Base-by-base conservation (phyloP, 2,113 vertebrate genomes). In the Amphiprion percula region DNA sequence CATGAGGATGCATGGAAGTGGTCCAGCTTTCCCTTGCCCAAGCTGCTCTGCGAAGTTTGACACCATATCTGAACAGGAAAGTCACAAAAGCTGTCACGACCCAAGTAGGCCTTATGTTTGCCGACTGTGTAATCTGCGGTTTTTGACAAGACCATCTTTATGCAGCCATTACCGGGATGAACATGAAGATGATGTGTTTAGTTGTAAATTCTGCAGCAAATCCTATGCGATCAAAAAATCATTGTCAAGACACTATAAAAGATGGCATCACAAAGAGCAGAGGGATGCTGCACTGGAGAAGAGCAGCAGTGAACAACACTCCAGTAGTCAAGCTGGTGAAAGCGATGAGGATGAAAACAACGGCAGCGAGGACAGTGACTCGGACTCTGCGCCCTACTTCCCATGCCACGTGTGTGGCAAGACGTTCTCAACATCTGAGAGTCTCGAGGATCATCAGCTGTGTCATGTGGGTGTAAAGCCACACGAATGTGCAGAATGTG, bases 361-460 rank as follows among this genome's bases (percentile, higher is more conserved):
- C 10, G 58, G 37, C 14, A 91, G 58, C 39, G 85, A 61, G n/a
- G 87, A 89, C 73, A 89, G 90, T 12, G 93, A 95, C 41, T 94
- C 94, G 0, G 95, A 95, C 68, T 93, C 93, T 7, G 95, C 94
- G 2, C 94, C 94, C 5, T 95, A 94, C 81, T 95, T 96, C 71
- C 94, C 95, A 0, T 96, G 95, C 54, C 95, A 96, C 54, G 95
- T 95, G 23, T 96, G 95, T 50, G 94, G 95, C 10, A 95, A 96
- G 82, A 95, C 95, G 28, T 96, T 96, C 83, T 49, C 88, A 24
- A 95, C 94, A 3, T 95, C 92, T 6, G 93, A 95, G 86, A 93
- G 77, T 56, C 93, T 96, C 14, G 94, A 95, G 72, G 95, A 95
- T 84, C 95, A 96, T 80, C 95, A 95, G 68, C 86, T 91, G 37